Evolutionary conservation across 2,888 invertebrate species (phyloP), one percentile per base, ranked within the genome.

Genomic region (Tetrapedia diversipes): DNA sequence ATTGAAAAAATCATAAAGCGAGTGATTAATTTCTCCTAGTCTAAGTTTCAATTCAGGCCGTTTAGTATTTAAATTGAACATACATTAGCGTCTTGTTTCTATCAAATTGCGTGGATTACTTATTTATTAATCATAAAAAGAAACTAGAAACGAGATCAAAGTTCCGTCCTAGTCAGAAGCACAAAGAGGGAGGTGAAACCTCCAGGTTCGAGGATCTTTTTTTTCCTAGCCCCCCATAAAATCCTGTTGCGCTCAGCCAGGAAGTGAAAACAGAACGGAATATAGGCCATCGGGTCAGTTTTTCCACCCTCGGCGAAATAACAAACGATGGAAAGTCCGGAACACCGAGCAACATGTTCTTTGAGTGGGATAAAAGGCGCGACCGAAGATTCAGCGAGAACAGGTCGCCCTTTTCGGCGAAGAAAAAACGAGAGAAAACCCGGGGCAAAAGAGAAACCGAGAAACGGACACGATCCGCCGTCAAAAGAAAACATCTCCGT

Each of bases 191-290:
- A 49, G 47, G 67, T 69, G 74, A 78, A 69, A 81, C 57, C 60
- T 32, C 32, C 2, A 10, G 22, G 14, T 24, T 29, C 29, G 51
- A 47, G 29, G 61, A 73, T 24, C 39, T 61, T 68, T 61, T 74
- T 49, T 65, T 56, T 65, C 57, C 39, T 29, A 11, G 27, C 16
- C 14, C 32, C 29, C 69, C 75, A 45, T 71, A 76, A 74, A 71
- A 78, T 53, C 72, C 41, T 72, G 41, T 27, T 37, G 34, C 51
- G 34, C 29, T 51, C n/a, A 10, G 19, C 11, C 77, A 68, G 71
- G 69, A 72, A 81, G 74, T 79, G 81, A 83, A 83, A 83, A 79
- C 84, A 47, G 64, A 19, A 27, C 43, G 76, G 78, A 71, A 79
- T 81, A 54, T 81, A 77, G 76, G 71, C 73, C 61, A 81, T 27